Percentiles rank a stretch among this genome's conserved stretches.
phyloP scores from a whole-genome alignment of 2,113 vertebrate species.

The Paramormyrops kingsleyae region DNA sequence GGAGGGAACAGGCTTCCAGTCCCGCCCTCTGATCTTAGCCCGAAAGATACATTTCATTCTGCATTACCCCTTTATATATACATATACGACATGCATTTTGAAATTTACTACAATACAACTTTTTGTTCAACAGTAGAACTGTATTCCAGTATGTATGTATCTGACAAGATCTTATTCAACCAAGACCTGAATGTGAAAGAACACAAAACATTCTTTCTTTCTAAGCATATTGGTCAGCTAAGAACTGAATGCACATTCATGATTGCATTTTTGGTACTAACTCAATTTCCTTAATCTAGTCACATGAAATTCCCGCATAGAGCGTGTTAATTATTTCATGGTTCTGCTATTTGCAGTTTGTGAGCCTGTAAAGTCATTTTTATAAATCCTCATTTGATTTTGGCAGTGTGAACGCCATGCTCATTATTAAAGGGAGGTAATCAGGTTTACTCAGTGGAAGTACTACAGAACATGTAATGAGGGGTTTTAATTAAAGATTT shows the following conservation, averaged over 20 bases:
- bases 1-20: not conserved
- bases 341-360: not conserved
- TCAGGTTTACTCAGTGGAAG: conserved; percentile 12
- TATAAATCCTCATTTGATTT: conserved; percentile 3
- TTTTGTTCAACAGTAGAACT: not conserved
- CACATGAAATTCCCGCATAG: not conserved
- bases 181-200: not conserved
- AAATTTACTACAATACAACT: not conserved
- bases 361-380: not conserved
- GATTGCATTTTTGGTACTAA: not conserved
- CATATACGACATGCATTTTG: not conserved
- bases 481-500: not conserved
- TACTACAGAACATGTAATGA: not conserved
- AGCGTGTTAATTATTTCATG: not conserved
- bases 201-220: not conserved
- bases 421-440: conserved; percentile 15
- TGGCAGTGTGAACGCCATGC: not conserved
- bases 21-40: not conserved
- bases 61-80: not conserved
- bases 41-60: not conserved
- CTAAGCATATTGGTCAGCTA: not conserved
- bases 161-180: not conserved
- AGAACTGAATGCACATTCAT: not conserved
- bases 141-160: not conserved
- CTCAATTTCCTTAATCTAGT: not conserved